These are phyloP conservation scores for Equus przewalskii DNA, from an alignment of 2,113 vertebrate species.

Conservation along the genomic window DNA sequence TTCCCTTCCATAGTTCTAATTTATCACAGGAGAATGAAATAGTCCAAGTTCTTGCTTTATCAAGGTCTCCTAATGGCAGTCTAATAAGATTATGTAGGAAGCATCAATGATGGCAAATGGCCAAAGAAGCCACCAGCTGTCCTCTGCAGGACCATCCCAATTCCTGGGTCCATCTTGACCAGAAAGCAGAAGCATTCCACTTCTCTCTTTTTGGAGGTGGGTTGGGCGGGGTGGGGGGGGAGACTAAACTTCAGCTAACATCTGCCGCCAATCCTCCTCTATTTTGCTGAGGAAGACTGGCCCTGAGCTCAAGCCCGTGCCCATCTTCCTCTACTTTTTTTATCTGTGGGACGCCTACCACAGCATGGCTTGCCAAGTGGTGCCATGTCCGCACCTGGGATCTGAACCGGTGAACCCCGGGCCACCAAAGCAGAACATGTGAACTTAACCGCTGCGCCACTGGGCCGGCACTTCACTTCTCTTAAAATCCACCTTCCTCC, in stretches of 20 bases:
- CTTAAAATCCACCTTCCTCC: neutral
- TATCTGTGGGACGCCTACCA: too few relatives aligned
- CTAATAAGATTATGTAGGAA: neutral
- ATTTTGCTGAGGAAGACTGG: too few relatives aligned
- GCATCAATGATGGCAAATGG: neutral
- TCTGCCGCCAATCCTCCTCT: too few relatives aligned
- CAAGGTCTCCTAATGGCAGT: neutral
- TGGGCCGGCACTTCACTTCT: neutral
- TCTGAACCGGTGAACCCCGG: too few relatives aligned
- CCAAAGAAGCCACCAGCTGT: neutral
- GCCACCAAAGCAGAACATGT: too few relatives aligned
- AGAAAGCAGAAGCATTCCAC: neutral
- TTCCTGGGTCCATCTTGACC: neutral
- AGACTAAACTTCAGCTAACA: too few relatives aligned
- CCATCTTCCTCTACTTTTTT: too few relatives aligned
- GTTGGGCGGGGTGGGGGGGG: too few relatives aligned
- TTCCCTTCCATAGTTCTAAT: neutral
- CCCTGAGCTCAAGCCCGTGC: too few relatives aligned
- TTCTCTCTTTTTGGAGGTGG: neutral
- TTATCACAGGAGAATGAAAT: neutral
- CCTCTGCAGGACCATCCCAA: neutral
- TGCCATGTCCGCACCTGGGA: too few relatives aligned
- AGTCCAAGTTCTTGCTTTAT: neutral
- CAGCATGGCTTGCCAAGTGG: too few relatives aligned
- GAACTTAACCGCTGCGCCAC: too few relatives aligned